Evolutionary conservation across 2,888 invertebrate species (phyloP), one percentile per base, ranked within the genome.

Genomic region (Agapostemon virescens): DNA sequence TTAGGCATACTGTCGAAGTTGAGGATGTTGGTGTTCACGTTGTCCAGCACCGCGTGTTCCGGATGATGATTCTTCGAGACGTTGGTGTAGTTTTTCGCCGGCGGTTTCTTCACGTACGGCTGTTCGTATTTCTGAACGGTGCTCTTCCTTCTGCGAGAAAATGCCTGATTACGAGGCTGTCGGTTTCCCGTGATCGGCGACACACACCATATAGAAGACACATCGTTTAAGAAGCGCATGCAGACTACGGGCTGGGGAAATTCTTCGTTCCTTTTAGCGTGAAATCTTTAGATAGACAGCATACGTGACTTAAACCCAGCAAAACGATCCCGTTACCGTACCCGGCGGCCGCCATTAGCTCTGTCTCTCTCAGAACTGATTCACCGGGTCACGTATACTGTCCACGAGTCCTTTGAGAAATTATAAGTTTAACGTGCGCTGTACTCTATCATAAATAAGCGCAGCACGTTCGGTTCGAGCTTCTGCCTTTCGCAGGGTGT

Each of bases 81-180:
- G 17, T 94, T 94, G 52, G 94, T 94, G 93, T 95, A 96, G 93
- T 95, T 96, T 94, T 96, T 96, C 88, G 95, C 95, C 88, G 95
- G 95, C 69, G 97, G 96, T 93, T 97, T 97, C 95, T 97, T 97
- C 92, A 95, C 95, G 94, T 97, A 97, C 77, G 97, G 97, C 90
- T 96, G 96, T 93, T 98, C 97, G 93, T 97, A 97, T 93, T 97
- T 97, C 93, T 96, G 96, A 93, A 97, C 95, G 88, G 97, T 96
- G 92, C 97, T 97, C 95, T 97, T 97, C 95, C 97, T 96, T 96
- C 96, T 96, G 90, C 83, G 90, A 87, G 75, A 86, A 87, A 85
- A 80, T 68, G 42, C 42, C 52, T 69, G 63, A 85, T 86, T 86
- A 87, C 72, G 77, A 70, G 58, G 49, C 49, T 67, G 79, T 69